Evolutionary conservation across 2,797 vertebrate species (phyloP), one percentile per base, ranked within the genome.

Genomic region (Caiman crocodilus): DNA sequence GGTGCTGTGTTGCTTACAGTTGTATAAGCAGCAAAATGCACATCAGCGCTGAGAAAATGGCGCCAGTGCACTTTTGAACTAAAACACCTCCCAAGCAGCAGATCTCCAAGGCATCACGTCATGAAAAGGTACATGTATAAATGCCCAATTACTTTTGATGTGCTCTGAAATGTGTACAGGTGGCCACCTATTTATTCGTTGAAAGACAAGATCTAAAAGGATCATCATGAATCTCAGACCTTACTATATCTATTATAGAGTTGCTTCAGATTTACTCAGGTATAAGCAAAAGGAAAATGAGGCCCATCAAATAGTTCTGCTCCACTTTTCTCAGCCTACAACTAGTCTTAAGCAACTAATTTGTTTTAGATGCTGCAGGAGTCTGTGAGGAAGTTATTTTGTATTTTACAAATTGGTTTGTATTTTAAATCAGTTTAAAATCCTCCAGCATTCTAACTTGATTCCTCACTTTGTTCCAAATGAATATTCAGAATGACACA

Each of bases 161-260:
- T 71, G 69, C 69, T 14, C 18, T 69, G 77, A 63, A n/a, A 1
- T 13, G 30, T 57, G 61, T 35, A 50, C 67, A 42, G 1, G 16
- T n/a, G 4, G 23, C 69, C 42, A 5, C 12, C 0, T 0, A 23
- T 20, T 60, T 15, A 11, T 20, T 9, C 9, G 20, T 60, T 23
- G 21, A 69, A 71, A 13, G 14, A 28, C 61, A 0, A 71, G 42
- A 14, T 71, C 32, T 71, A 14, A 23, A 35, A 69, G 74, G 61
- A n/a, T 35, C 13, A 0, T 21, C 35, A 57, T n/a, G 65, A 18
- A 73, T 14, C 1, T 0, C 71, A 65, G 75, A 8, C 14, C 14
- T 30, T 28, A 4, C 42, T 20, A 42, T 4, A 15, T 30, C 1
- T 0, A 32, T 1, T n/a, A 23, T 15, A 50, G 55, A 6, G 32